Percentiles rank a stretch among this genome's conserved stretches.
Conservation (phyloP, 2,888 invertebrate genomes). For the Sarcophaga rosellei region DNA sequence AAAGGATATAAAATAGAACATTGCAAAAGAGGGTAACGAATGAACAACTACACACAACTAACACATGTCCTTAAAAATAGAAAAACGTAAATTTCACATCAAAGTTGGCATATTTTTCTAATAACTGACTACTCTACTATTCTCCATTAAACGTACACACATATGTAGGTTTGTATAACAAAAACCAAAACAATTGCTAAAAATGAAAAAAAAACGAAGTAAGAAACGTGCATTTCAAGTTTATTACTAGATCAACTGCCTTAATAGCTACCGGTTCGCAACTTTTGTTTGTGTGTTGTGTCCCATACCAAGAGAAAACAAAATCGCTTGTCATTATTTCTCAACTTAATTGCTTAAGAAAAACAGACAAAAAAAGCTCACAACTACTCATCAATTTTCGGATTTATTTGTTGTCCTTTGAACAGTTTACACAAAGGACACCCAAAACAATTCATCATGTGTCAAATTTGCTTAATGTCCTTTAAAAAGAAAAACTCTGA, state of each 20-base stretch:
- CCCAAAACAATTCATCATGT: conserved; percentile 56
- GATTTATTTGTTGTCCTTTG: not conserved
- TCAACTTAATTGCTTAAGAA: conserved; percentile 40
- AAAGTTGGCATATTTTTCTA: conserved; percentile 32
- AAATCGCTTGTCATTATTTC: conserved; percentile 35
- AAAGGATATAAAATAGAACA: conserved; percentile 20
- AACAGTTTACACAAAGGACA: conserved; percentile 12
- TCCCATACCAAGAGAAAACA: not conserved
- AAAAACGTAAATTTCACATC: conserved; percentile 13
- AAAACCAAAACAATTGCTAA: not conserved
- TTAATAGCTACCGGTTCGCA: conserved; percentile 65
- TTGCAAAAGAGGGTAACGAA: conserved; percentile 49
- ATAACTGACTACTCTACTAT: conserved; percentile 33
- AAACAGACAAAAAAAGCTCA: conserved; percentile 41
- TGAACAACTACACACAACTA: conserved; percentile 31
- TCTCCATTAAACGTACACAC: not conserved
- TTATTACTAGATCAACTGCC: conserved; percentile 60
- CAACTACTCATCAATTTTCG: conserved; percentile 50
- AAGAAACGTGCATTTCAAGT: conserved; percentile 65
- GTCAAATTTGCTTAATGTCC: conserved; percentile 64
- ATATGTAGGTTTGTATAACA: not conserved
- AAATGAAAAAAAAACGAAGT: not conserved
- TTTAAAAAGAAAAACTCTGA: conserved; percentile 39
- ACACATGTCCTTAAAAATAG: conserved; percentile 44
- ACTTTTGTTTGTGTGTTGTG: not conserved